phyloP scores from a whole-genome alignment of 2,113 vertebrate species.

The Elephas maximus region DNA sequence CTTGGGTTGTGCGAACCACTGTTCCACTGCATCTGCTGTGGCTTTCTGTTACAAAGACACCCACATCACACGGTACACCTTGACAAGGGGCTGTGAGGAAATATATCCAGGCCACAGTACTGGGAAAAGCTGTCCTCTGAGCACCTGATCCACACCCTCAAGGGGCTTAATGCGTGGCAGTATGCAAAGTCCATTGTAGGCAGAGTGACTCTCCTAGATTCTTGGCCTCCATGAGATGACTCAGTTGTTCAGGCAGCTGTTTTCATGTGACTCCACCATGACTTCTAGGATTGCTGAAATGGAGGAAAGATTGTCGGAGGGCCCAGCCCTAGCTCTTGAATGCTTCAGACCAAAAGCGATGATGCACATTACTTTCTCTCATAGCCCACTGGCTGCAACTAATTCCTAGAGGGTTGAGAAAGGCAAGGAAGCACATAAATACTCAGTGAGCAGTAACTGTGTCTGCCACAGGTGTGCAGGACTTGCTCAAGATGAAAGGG shows the following conservation, averaged over 20 bases:
- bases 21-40: not conserved
- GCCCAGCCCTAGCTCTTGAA: not conserved
- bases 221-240: not conserved
- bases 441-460: accelerated
- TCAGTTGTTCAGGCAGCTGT: not conserved
- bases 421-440: not conserved
- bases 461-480: too few relatives aligned
- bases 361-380: not conserved
- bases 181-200: not conserved
- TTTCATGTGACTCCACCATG: not conserved
- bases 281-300: not conserved
- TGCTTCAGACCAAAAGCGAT: not conserved
- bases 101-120: not conserved
- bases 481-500: accelerated
- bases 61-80: not conserved
- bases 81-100: not conserved
- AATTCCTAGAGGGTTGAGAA: not conserved
- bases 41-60: not conserved
- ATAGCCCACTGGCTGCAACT: not conserved
- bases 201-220: not conserved
- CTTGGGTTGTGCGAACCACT: not conserved
- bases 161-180: too few relatives aligned
- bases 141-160: not conserved
- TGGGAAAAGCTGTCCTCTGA: not conserved
- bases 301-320: not conserved